Evolutionary conservation across 1,140 invertebrate genomes (phyloP), one percentile per base, ranked within the genome.

Genomic region (Dreissena polymorpha): DNA sequence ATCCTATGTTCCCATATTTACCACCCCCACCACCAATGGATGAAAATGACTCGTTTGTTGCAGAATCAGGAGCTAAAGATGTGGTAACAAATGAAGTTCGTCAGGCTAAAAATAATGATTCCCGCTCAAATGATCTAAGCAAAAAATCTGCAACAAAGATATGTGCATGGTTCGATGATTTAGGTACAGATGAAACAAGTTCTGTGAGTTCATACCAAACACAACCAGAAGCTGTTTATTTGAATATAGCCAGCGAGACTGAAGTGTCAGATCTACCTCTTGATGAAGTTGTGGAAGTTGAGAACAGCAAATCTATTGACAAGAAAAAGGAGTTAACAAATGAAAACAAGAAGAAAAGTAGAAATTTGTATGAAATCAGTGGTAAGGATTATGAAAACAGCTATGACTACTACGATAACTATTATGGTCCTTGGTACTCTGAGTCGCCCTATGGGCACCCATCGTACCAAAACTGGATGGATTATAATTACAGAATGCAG

Each of bases 211-310:
- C 57, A n/a, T 18, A 23, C 16, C 21, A 23, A 23, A 60, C 57
- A 18, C 57, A 60, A 23, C 57, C 57, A n/a, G 57, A 60, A 12
- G 57, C 57, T n/a, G 57, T 60, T 3, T 60, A 60, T 23, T 5
- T 7, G n/a, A 77, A 49, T 68, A n/a, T 63, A 25, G 49, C 76
- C 21, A 78, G 76, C 55, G 74, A 77, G 50, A 63, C 64, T 5
- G 74, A 77, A 25, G 76, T 78, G 10, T 78, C 76, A 49, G 76
- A 78, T 69, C 23, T 75, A 18, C 73, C 60, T 12, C 63, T 75
- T 64, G 49, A 21, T n/a, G 18, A 23, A 55, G 25, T 73, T 2
- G 57, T 60, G 57, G 21, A 60, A 23, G 21, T 39, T 18, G 64
- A 78, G 65, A 65, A 69, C 1, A 78, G 67, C 16, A 53, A 78